Conservation (phyloP, 2,113 vertebrate species). For the Crocuta crocuta region DNA sequence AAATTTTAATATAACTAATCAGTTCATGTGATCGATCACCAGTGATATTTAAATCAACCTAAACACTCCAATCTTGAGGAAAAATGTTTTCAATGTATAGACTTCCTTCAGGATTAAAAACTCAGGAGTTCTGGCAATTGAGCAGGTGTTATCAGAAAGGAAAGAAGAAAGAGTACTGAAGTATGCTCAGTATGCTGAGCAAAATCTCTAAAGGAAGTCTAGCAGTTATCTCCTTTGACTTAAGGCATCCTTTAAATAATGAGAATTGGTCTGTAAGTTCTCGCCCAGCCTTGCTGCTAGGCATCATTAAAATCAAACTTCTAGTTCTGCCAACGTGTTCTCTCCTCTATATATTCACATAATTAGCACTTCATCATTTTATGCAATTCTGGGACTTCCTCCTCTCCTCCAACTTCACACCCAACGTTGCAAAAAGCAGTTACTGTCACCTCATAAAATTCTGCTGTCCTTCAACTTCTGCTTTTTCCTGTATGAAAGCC, state of each 20-base stretch:
- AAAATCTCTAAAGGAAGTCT: constrained; percentile 65
- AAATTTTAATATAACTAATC: constrained; percentile 72
- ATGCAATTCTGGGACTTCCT: constrained; percentile 52
- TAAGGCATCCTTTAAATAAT: constrained; percentile 58
- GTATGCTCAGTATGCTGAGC: constrained; percentile 41
- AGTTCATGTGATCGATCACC: constrained; percentile 63
- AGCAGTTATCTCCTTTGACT: constrained; percentile 58
- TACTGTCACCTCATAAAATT: constrained; percentile 26
- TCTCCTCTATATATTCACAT: constrained; percentile 44
- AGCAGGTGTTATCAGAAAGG: constrained; percentile 66
- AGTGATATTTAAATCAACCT: constrained; percentile 69
- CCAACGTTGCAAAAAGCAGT: constrained; percentile 19
- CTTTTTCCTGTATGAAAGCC: constrained; percentile 24
- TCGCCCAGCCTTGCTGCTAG: constrained; percentile 31
- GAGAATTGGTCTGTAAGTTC: constrained; percentile 55
- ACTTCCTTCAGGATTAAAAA: constrained; percentile 36
- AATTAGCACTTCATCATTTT: constrained; percentile 57
- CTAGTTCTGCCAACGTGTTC: constrained; percentile 44
- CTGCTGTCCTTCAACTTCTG: neutral
- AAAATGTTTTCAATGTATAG: constrained; percentile 40
- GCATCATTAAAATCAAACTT: constrained; percentile 77
- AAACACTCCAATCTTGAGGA: constrained; percentile 37
- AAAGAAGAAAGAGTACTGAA: neutral
- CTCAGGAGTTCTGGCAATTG: constrained; percentile 30
- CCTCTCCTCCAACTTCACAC: constrained; percentile 34